Percentiles rank a stretch among this genome's conserved stretches.
Conservation (phyloP, 30 jellyfish, hydroid and myxozoan species). For the Aurelia aurita complex sp. Pacific region DNA sequence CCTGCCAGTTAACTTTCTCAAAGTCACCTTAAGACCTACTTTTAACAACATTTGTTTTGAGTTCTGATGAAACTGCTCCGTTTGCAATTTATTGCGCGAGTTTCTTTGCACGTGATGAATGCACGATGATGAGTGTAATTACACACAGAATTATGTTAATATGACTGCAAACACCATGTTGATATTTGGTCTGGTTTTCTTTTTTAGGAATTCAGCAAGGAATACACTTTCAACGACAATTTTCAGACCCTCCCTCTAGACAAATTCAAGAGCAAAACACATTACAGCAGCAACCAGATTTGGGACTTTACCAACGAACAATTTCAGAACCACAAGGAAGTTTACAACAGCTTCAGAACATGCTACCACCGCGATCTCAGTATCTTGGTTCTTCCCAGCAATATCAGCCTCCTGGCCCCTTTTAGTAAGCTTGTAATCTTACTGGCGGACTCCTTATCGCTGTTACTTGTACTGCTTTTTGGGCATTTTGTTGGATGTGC, state of each 20-base stretch:
- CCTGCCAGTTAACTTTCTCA: too few relatives aligned
- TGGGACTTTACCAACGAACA: conserved; percentile 65
- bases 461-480: too few relatives aligned
- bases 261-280: conserved; percentile 39
- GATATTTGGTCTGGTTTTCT: background rate
- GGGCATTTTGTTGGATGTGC: too few relatives aligned
- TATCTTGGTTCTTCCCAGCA: conserved; percentile 36
- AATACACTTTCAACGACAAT: conserved; percentile 51
- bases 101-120: too few relatives aligned
- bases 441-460: too few relatives aligned
- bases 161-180: background rate
- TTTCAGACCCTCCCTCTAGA: conserved; percentile 56
- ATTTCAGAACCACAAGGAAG: conserved; percentile 72
- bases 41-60: too few relatives aligned
- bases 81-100: too few relatives aligned
- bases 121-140: too few relatives aligned
- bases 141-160: background rate
- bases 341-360: conserved; percentile 67
- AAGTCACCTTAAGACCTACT: too few relatives aligned
- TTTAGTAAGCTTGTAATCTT: background rate
- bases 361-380: conserved; percentile 68
- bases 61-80: too few relatives aligned
- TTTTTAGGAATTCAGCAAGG: conserved; percentile 41
- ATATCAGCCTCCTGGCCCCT: conserved; percentile 65
- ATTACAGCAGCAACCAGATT: conserved; percentile 58